Base-by-base conservation (phyloP, 1,140 invertebrate species). In the Sarcophaga bullata region DNA sequence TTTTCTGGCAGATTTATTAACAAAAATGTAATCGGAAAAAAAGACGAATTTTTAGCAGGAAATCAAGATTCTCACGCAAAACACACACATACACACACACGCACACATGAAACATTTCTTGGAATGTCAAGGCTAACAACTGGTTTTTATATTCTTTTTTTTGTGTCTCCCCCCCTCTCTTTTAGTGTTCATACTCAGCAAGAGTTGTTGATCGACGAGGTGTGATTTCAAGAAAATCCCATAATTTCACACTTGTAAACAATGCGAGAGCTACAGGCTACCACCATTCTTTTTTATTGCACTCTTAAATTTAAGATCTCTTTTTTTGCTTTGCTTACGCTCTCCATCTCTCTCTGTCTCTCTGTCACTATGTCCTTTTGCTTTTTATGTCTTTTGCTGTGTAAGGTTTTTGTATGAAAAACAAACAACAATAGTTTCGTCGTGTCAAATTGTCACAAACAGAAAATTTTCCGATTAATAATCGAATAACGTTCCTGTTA, bases 171-270 rank as follows among this genome's bases (percentile, higher is more conserved):
- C 19, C 62, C 6, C 17, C 4, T 37, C 11, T 62, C 11, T 15
- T 17, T 62, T 7, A 8, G 58, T 15, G 58, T 72, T 76, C 17
- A 4, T 25, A n/a, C 75, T 52, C 75, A 78, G 75, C 75, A 49
- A 78, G 75, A 19, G 48, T 76, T 76, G 37, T 48, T n/a, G 48
- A 49, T 78, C 49, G 75, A 72, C n/a, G 54, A 78, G 75, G 75
- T 78, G 75, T 78, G 75, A 78, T 78, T 78, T 78, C 49, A 50
- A 50, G 75, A 78, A 78, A 78, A 78, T 78, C 58, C 75, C 49
- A 82, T 49, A 82, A 82, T 82, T 82, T 82, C 82, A 82, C 82
- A 82, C 82, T 78, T 82, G 80, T 76, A 80, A 82, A 82, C 82
- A 82, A 82, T 82, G 19, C 52, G 4, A 17, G 54, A 48, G 50